A percentile compares a stretch with the other conserved stretches of the same genome.
Conservation (phyloP, 92 coral and sea anemone species). For the Palythoa caribaeorum region DNA sequence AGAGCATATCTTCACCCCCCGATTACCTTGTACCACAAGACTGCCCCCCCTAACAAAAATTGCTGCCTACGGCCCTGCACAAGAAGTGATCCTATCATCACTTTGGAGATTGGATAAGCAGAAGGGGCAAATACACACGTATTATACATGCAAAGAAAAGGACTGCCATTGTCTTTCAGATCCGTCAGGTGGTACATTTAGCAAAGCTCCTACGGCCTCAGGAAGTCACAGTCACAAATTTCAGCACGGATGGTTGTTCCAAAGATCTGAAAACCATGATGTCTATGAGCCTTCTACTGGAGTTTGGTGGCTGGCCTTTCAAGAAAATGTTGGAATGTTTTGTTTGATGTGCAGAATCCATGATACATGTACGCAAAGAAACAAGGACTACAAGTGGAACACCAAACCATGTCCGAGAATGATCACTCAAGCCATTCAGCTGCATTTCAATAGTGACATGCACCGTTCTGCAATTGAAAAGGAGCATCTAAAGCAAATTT, state of each 20-base stretch:
- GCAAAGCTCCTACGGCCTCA: conserved; percentile 44
- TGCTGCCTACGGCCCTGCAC: no score
- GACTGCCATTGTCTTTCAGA: conserved; percentile 51
- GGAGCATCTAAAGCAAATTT: conserved; percentile 43
- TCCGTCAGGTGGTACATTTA: conserved; percentile 46
- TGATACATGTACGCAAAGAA: conserved; percentile 25
- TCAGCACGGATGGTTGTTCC: conserved; percentile 55
- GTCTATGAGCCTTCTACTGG: conserved; percentile 53
- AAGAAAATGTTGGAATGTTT: conserved; percentile 42
- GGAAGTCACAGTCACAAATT: conserved; percentile 48
- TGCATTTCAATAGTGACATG: conserved; percentile 53
- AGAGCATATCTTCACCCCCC: no score
- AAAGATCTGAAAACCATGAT: conserved; percentile 54
- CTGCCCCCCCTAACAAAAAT: no score
- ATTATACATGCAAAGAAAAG: conserved; percentile 45
- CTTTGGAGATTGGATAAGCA: conserved; percentile 38
- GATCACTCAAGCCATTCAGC: conserved; percentile 48
- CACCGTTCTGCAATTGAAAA: conserved; percentile 47
- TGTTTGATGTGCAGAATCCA: conserved; percentile 48
- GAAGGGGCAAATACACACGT: conserved; percentile 48
- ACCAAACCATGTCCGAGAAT: conserved; percentile 25
- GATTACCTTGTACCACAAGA: no score
- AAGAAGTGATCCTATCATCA: conserved; percentile 33
- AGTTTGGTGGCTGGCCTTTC: conserved; percentile 51
- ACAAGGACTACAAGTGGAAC: conserved; percentile 41